Evolutionary conservation across 64 coral and sea anemone genomes (phyloP), one percentile per base, ranked within the genome.

Genomic region (Cladopsammia gracilis): DNA sequence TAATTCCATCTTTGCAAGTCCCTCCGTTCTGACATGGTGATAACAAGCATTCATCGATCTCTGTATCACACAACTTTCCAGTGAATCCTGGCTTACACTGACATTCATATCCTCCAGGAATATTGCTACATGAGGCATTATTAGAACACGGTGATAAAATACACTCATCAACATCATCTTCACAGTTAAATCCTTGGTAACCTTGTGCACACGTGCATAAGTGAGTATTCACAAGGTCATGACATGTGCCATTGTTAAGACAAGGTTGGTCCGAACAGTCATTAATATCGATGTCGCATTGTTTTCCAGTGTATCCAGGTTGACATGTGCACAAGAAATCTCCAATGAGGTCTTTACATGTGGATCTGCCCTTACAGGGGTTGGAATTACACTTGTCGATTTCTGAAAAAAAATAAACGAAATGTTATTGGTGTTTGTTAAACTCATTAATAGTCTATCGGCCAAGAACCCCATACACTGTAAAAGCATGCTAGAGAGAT

Each of bases 201-300:
- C 65, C 94, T 52, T 69, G 53, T 54, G 89, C 44, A 52, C 94
- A 96, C 6, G 48, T 62, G 73, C 94, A 96, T 10, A 84, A 88
- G 16, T 88, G 88, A 19, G 62, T 80, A 83, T 96, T 96, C 9
- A 96, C 24, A 0, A 76, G 49, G 51, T 96, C 94, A 23, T 88
- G 83, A 26, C 94, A 96, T 67, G 82, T 88, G 15, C 65, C 94
- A 54, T 89, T 77, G n/a, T 96, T 82, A 19, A 88, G 57, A 73
- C 94, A 96, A 82, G 94, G 94, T 22, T 75, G 45, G 23, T 47
- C 50, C 13, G 78, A 82, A 11, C 94, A 96, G 52, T 96, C 94
- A 42, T 96, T 69, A 62, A 96, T 96, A 53, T 92, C 52, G 44
- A 34, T 52, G 46, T 93, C 70, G 10, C 91, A 93, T 56, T 77